A percentile compares a stretch with the other conserved stretches of the same genome.
phyloP scores from a whole-genome alignment of 1,140 invertebrate species.

The Lepidurus packardi region DNA sequence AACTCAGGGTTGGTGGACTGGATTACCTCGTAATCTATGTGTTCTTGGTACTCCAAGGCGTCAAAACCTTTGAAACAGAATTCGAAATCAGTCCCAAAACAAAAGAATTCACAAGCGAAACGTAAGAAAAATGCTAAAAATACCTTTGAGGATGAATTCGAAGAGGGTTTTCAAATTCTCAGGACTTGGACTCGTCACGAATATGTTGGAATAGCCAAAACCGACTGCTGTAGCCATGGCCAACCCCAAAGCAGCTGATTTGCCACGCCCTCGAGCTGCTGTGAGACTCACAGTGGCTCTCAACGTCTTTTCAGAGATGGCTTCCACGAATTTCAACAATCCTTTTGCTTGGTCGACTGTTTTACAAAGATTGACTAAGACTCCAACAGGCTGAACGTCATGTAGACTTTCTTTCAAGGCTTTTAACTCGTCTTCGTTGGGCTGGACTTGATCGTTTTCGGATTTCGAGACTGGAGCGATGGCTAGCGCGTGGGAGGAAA shows the following conservation, averaged over 20 bases:
- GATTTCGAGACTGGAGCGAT: slow-evolving; percentile 57
- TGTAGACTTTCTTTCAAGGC: slow-evolving; percentile 68
- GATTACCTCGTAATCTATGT: slow-evolving; percentile 92
- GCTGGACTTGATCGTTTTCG: slow-evolving; percentile 45
- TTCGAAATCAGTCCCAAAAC: background rate
- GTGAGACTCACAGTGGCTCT: slow-evolving; percentile 89
- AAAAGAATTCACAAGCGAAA: background rate
- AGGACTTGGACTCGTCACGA: slow-evolving; percentile 94
- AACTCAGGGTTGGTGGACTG: slow-evolving; percentile 94
- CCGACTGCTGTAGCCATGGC: slow-evolving; percentile 78
- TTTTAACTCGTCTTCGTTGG: slow-evolving; percentile 53
- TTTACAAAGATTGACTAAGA: slow-evolving; percentile 82
- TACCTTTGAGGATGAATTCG: slow-evolving; percentile 90
- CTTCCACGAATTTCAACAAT: slow-evolving; percentile 88
- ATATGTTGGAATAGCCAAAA: slow-evolving; percentile 94
- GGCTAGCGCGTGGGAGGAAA: slow-evolving; percentile 80
- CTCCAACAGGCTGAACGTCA: slow-evolving; percentile 85
- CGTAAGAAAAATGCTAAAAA: background rate
- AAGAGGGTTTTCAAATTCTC: slow-evolving; percentile 98
- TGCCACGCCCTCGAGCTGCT: slow-evolving; percentile 92
- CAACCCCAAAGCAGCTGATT: slow-evolving; percentile 95
- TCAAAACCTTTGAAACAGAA: slow-evolving; percentile 65
- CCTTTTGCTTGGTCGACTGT: slow-evolving; percentile 92
- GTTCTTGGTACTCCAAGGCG: slow-evolving; percentile 90
- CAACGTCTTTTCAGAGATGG: slow-evolving; percentile 85